Evolutionary conservation across 2,797 vertebrate genomes (phyloP), one percentile per base, ranked within the genome.

Genomic region (Crenuchus spilurus): DNA sequence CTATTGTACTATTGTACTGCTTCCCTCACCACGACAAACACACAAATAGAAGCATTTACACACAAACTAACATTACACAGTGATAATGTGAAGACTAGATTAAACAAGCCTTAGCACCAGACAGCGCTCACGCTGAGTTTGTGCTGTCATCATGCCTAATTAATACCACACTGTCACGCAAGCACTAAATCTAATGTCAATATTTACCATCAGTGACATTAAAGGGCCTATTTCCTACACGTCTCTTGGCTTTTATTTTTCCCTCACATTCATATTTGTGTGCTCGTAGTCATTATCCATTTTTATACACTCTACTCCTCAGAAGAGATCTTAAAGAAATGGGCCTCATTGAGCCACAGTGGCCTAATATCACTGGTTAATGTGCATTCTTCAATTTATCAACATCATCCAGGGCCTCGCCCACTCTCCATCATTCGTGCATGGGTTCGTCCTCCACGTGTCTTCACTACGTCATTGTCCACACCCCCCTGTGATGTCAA

Each of bases 171-270:
- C 18, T 54, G 22, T 11, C 31, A 57, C 52, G 54, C 42, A 49
- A 31, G 44, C 31, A 72, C 46, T 5, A 46, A n/a, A 46, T n/a
- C 42, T n/a, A n/a, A 18, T 26, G 61, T 39, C 72, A 74, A 57
- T 58, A 74, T 58, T 66, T 66, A 28, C 37, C 28, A 44, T 1
- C 26, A 44, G 33, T 31, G 18, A 57, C 26, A 20, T 13, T 14
- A 26, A 52, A 52, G 49, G 22, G 44, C 18, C 18, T 18, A 48
- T 18, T 20, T 48, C 33, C 8, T 35, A 35, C 33, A 3, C 8
- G 8, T 35, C 8, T 35, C 33, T 35, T 35, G n/a, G 3, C 33
- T 35, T 35, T 35, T 35, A 35, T 3, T 35, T 35, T 35, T 35
- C 33, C 33, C 33, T 35, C 3, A 35, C 3, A 3, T 35, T 8